phyloP scores from a whole-genome alignment of 2,797 vertebrate species.

The Tympanoctomys barrerae region DNA sequence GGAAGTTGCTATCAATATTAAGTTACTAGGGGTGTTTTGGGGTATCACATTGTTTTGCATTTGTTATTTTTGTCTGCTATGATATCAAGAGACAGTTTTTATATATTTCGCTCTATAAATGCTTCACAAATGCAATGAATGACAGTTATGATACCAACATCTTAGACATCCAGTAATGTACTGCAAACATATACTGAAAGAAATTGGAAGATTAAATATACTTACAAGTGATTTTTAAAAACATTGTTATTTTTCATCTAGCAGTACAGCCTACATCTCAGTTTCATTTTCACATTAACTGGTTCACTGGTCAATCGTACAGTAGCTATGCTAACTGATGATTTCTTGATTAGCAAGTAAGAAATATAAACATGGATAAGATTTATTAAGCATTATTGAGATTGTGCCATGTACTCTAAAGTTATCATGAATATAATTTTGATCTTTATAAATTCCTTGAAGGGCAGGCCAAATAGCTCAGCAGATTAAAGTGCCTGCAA shows the following conservation, averaged over 20 bases:
- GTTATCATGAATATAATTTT: background rate
- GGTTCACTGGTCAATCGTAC: background rate
- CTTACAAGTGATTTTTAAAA: conserved; percentile 8
- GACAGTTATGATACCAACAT: background rate
- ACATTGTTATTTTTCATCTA: background rate
- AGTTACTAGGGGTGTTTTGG: background rate
- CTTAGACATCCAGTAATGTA: background rate
- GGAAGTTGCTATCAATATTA: background rate
- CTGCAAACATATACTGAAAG: background rate
- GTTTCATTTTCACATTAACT: background rate
- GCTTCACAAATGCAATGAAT: background rate
- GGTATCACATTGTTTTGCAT: background rate
- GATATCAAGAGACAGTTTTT: background rate
- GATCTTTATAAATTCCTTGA: background rate
- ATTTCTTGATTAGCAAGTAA: background rate
- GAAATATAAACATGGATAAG: background rate
- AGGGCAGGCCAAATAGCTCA: no score
- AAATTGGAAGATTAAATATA: background rate
- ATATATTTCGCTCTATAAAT: background rate
- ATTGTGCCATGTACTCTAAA: background rate
- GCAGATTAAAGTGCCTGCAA: no score
- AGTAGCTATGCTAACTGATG: background rate
- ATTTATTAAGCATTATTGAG: background rate
- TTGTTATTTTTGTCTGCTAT: background rate
- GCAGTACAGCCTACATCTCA: background rate